Percentiles rank a stretch among this genome's conserved stretches.
Evolutionary conservation across 1,140 invertebrate species (phyloP).

Genomic region (Aphelinus certus): DNA sequence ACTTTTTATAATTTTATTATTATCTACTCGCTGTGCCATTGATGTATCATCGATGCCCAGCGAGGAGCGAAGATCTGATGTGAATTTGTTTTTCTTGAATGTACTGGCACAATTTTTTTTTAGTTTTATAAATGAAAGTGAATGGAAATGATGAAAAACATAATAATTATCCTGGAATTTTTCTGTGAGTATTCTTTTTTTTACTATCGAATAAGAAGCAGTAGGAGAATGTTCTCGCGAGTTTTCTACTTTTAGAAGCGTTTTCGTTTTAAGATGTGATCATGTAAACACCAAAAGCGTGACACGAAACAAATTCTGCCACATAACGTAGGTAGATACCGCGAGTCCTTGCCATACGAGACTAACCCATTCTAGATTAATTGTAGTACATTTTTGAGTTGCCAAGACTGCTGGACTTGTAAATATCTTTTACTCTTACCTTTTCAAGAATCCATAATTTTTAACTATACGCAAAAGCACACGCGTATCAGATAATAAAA

Average conservation of each 20-base stretch:
- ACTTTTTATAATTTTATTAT: conserved; percentile 16
- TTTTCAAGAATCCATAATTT: conserved; percentile 37
- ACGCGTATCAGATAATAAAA: conserved; percentile 27
- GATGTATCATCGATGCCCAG: conserved; percentile 28
- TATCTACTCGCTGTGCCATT: conserved; percentile 4
- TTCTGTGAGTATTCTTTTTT: neutral
- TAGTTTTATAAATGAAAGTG: conserved; percentile 30
- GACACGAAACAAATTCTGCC: conserved; percentile 13
- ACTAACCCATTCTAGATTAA: conserved; percentile 37
- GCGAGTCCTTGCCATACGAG: conserved; percentile 42
- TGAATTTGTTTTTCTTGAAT: conserved; percentile 7
- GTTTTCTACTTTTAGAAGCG: conserved; percentile 4
- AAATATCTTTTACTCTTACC: conserved; percentile 44
- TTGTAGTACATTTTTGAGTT: conserved; percentile 40
- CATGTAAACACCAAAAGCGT: conserved; percentile 13
- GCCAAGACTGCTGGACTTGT: conserved; percentile 47
- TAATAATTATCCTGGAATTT: neutral
- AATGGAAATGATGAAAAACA: too few species aligned
- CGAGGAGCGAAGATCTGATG: conserved; percentile 4
- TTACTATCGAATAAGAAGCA: conserved; percentile 5
- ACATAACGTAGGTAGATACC: conserved; percentile 19
- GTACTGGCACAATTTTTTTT: conserved; percentile 27
- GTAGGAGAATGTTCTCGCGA: neutral
- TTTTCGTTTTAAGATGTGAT: conserved; percentile 20
- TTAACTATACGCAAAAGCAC: conserved; percentile 28